Base-by-base conservation (phyloP, 2,113 vertebrate species). In the Patagioenas fasciata region DNA sequence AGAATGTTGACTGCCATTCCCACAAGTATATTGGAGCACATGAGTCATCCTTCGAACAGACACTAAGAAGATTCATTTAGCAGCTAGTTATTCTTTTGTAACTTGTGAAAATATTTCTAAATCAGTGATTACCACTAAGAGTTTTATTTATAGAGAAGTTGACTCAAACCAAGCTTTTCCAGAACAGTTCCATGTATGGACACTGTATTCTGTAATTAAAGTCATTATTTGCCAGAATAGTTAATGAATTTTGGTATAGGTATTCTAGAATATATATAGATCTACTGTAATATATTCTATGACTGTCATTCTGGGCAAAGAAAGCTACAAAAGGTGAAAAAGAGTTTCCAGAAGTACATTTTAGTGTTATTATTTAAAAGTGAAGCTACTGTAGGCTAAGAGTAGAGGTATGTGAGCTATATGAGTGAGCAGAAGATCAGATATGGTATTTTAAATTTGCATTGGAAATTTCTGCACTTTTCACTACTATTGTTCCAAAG, bases 51-150 rank as follows among this genome's bases (percentile, higher is more conserved):
- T 85, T 91, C 64, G 83, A 94, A 89, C 89, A 89, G 74, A 64
- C 78, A 94, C 84, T 89, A 64, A 50, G 64, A 82, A 93, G 81
- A 94, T 64, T 85, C 71, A 65, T 95, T 95, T 92, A 96, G 83
- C 62, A 93, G 75, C 65, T 26, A 93, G 74, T 84, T 84, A 88
- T 74, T 96, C 88, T 88, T 94, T 91, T 90, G 79, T 42, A 88
- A 95, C 90, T 89, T 95, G 72, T 88, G 89, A 96, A 94, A 91
- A 56, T 89, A 81, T 83, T 91, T 92, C 83, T 88, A 73, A 67
- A 79, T 82, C 61, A 50, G 57, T 78, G 85, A 80, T 89, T 91
- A 58, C 38, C 51, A 78, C 42, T 25, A 90, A 93, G 50, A 29
- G 5, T 60, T 88, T 91, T 96, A 80, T 90, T 83, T 95, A 71